phyloP scores from a whole-genome alignment of 2,113 vertebrate genomes.

The Mystacornis crossleyi region DNA sequence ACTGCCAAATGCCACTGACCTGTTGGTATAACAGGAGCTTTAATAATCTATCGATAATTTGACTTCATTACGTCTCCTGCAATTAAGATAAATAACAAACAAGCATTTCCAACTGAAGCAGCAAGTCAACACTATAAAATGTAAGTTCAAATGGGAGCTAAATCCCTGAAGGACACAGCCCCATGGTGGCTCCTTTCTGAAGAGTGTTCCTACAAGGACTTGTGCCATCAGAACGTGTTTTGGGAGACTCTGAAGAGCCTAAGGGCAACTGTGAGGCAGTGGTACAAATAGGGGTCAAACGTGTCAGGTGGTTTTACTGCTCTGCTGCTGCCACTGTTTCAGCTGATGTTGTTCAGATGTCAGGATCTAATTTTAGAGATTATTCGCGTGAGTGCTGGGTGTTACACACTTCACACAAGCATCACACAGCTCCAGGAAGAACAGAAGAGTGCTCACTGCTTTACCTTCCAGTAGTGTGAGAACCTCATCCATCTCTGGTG shows the following conservation, averaged over 20 bases:
- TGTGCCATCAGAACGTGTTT: not conserved
- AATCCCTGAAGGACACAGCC: fast-evolving
- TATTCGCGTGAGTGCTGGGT: not conserved
- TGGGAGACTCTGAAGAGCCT: not conserved
- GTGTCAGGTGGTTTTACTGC: not conserved
- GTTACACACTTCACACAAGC: not conserved
- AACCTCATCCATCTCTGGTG: not conserved
- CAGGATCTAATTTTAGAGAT: not conserved
- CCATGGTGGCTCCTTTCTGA: not conserved
- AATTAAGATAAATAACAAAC: not conserved
- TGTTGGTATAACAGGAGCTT: not conserved
- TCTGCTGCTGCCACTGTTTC: not conserved
- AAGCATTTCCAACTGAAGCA: not conserved
- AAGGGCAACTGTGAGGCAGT: not conserved
- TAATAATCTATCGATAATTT: not conserved
- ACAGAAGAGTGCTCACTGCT: not conserved
- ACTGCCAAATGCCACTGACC: not conserved
- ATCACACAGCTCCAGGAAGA: not conserved
- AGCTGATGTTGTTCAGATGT: not conserved
- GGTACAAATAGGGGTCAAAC: not conserved
- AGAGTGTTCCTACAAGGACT: not conserved
- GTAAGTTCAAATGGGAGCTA: not conserved
- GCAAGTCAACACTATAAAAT: not conserved
- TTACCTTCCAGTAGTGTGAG: not conserved
- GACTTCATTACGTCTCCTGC: not conserved